Base-by-base conservation (phyloP, 2,113 vertebrate species). In the Scartelaos histophorus region DNA sequence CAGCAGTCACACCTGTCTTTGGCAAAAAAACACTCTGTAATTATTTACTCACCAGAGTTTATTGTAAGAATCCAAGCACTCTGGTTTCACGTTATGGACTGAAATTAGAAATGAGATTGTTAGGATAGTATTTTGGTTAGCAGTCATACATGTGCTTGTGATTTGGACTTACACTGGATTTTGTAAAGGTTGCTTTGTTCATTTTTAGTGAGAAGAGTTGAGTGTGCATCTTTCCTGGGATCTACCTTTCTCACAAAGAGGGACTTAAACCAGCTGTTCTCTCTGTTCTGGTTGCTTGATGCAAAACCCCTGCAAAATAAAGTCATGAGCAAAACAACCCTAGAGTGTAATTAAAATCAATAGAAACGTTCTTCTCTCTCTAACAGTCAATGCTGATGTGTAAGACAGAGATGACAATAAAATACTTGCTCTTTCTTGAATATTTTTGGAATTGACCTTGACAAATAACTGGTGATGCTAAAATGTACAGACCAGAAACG, bases 81-180 rank as follows among this genome's bases (percentile, higher is more conserved):
- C 97, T 19, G 97, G 97, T 85, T 99, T 99, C 79, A 99, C 97
- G 82, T 97, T 99, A 91, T 99, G 97, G 94, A 99, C 97, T 99
- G 95, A 82, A 96, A 96, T 24, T 3, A 58, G 12, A 73, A 81
- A n/a, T n/a, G n/a, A 90, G 78, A 9, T 16, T 76, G 43, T 5
- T 38, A 9, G 3, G 58, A 22, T 2, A 34, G 34, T 15, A 35
- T 43, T 0, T 51, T 43, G 19, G 29, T 29, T 22, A 17, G 47
- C 7, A 2, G 11, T 57, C 49, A 17, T 1, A 24, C 9, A 4
- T 1, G 1, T 7, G 35, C 3, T 7, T 13, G 7, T 57, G 19
- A 10, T 7, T 13, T 19, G 5, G n/a, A 94, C 95, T 95, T 92
- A 98, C 97, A 95, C 84, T 98, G 97, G 38, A 98, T 88, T 90